Evolutionary conservation across 2,888 invertebrate species (phyloP), one percentile per base, ranked within the genome.

Genomic region (Sphecodes monilicornis): DNA sequence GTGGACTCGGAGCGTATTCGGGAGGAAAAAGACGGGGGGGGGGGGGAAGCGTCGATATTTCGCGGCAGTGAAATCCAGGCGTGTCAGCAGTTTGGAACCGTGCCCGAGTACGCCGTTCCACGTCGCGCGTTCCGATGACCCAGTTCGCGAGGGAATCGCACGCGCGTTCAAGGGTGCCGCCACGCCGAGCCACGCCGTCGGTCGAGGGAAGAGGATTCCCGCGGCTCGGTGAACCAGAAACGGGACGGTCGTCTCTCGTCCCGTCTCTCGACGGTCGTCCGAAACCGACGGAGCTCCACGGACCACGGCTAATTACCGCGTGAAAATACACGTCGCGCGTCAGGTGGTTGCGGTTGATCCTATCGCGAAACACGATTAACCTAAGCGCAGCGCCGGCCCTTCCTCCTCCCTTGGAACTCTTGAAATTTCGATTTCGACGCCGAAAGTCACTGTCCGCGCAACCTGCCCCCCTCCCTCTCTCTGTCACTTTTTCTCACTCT

Each of bases 271-370:
- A 54, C 76, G 79, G 60, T 57, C 57, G 64, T 79, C 80, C 75
- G 80, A 80, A 86, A 88, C 77, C 72, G 84, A 75, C 54, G 50
- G 68, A 41, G 26, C 36, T 26, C 43, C 43, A 26, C 69, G 57
- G 39, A 36, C 71, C 41, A n/a, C n/a, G 16, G 64, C 71, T 88
- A 78, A 88, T 89, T 86, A 70, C 41, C 60, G 83, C 66, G 71
- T 77, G 41, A 75, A 71, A 75, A 79, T 64, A 77, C 54, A 74
- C 78, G 60, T 39, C 43, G 71, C 46, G 66, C 88, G 88, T 88
- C 88, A 88, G 88, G 88, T 88, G 82, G 79, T 66, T 74, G 82
- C 64, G 64, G 74, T 64, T 57, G 84, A 84, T 84, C 60, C 50
- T 83, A 84, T 84, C 83, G 83, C 76, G 83, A 73, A 82, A 83